Evolutionary conservation across 2,797 vertebrate species (phyloP).

Genomic region (Tympanoctomys barrerae): DNA sequence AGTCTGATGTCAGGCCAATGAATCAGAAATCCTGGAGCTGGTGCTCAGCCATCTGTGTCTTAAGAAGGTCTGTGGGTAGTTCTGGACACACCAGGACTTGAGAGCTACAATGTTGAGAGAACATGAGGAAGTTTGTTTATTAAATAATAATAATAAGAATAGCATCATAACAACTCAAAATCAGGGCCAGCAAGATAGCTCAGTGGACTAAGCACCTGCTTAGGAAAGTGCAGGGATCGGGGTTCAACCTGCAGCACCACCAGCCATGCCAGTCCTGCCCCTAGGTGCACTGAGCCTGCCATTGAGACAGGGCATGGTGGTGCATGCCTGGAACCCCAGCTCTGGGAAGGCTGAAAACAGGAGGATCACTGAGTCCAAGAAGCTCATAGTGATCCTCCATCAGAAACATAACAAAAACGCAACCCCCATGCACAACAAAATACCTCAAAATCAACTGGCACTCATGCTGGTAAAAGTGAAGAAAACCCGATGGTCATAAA

Average conservation of each 20-base stretch:
- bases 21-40: slow-evolving; percentile 9
- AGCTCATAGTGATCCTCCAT: too few relatives aligned
- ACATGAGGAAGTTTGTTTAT: slow-evolving; percentile 1
- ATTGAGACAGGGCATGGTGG: too few relatives aligned
- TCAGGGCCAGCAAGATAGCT: not conserved
- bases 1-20: not conserved
- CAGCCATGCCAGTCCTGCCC: too few relatives aligned
- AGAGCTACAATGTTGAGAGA: slow-evolving; percentile 1
- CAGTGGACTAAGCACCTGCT: too few relatives aligned
- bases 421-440: not conserved
- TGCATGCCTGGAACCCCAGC: too few relatives aligned
- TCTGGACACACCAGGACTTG: not conserved
- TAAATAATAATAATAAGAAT: not conserved
- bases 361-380: too few relatives aligned
- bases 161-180: not conserved
- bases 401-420: too few relatives aligned
- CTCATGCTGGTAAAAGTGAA: not conserved
- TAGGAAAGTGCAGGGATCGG: too few relatives aligned
- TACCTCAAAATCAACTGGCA: not conserved
- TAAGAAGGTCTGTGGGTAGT: not conserved
- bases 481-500: not conserved
- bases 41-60: not conserved
- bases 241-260: too few relatives aligned
- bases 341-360: too few relatives aligned
- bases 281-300: too few relatives aligned